Conservation (phyloP, 1,140 invertebrate species). For the Bathynomus jamesi region DNA sequence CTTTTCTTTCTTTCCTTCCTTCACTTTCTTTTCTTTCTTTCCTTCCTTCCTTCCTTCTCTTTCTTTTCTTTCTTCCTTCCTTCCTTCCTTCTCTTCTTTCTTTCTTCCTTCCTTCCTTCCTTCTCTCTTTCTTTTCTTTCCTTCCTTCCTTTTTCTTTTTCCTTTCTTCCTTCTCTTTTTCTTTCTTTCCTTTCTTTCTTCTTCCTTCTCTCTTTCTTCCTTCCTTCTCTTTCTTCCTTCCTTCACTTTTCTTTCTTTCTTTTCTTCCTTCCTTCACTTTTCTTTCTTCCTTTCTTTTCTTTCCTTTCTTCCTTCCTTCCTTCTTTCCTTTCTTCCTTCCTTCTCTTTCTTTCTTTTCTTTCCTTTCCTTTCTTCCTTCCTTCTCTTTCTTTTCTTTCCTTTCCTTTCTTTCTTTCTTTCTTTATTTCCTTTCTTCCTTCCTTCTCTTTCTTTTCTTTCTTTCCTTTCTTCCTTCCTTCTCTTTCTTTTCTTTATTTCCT, state of each 20-base stretch:
- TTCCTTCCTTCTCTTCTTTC: no score
- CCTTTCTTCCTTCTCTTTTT: no score
- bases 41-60: not conserved
- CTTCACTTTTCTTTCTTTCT: not conserved
- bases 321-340: not conserved
- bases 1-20: no score
- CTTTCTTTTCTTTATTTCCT: not conserved
- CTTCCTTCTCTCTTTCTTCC: not conserved
- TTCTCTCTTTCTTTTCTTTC: not conserved
- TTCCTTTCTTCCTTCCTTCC: not conserved
- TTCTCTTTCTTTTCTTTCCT: not conserved
- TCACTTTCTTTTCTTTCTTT: no score
- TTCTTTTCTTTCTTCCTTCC: not conserved
- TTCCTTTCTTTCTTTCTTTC: no score
- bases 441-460: not conserved
- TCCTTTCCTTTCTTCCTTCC: not conserved
- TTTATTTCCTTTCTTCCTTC: no score
- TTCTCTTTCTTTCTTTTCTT: not conserved
- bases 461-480: no score
- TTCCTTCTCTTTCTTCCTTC: not conserved
- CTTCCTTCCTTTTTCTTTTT: not conserved
- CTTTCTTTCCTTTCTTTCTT: not conserved
- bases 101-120: no score
- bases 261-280: not conserved
- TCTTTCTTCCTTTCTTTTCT: not conserved